Percentiles rank a stretch among this genome's conserved stretches.
phyloP scores from a whole-genome alignment of 2,113 vertebrate genomes.

The Piprites chloris region DNA sequence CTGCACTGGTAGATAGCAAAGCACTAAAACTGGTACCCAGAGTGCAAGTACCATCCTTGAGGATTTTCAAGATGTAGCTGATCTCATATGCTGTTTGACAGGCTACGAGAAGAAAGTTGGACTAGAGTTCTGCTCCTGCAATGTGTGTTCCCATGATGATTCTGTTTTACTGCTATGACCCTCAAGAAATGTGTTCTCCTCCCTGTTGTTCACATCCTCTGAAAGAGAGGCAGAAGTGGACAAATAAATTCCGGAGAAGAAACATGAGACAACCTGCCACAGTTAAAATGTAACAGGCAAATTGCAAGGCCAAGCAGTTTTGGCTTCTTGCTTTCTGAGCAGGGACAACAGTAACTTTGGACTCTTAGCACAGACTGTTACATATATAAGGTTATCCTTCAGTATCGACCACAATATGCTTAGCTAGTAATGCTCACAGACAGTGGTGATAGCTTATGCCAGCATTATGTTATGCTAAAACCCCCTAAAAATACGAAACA shows the following conservation, averaged over 20 bases:
- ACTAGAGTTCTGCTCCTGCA: not conserved
- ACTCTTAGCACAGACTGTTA: not conserved
- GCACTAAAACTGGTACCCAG: not conserved
- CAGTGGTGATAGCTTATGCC: not conserved
- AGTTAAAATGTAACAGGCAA: constrained; percentile 38
- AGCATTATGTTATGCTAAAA: not conserved
- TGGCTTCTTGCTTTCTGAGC: not conserved
- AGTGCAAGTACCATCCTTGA: not conserved
- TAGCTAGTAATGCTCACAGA: not conserved
- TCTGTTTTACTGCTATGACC: constrained; percentile 28
- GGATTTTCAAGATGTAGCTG: not conserved
- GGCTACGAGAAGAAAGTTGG: not conserved
- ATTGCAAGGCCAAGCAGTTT: not conserved
- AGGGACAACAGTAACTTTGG: not conserved
- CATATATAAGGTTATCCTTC: not conserved
- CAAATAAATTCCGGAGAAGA: not conserved
- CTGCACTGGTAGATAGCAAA: not conserved
- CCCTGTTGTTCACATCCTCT: not conserved
- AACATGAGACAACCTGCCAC: not conserved
- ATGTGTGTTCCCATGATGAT: not conserved
- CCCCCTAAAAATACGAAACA: not conserved
- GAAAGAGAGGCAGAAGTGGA: not conserved
- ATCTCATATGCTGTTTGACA: not conserved
- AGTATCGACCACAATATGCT: not conserved
- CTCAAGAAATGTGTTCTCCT: not conserved